phyloP scores from a whole-genome alignment of 64 coral and sea anemone species.

The Pachyseris speciosa region DNA sequence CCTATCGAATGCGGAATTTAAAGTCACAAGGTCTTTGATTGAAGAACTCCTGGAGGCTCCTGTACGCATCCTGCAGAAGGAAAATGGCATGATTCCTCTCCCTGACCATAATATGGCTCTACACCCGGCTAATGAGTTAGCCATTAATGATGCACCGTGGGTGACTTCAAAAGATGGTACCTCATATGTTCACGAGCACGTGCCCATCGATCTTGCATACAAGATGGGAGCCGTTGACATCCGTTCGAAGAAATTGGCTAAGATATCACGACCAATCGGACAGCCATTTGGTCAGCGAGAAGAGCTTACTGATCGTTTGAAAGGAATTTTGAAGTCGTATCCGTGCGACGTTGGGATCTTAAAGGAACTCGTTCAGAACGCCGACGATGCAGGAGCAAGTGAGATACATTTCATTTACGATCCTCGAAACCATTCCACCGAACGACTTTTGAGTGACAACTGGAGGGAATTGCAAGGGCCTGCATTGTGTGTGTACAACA shows the following conservation, averaged over 20 bases:
- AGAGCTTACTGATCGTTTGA: neutral
- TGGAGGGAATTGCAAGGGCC: conserved; percentile 86
- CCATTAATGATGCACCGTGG: conserved; percentile 89
- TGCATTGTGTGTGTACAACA: conserved; percentile 79
- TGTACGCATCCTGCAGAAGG: neutral
- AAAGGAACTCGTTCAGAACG: conserved; percentile 89
- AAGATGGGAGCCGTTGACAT: conserved; percentile 75
- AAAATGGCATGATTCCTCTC: conserved; percentile 70
- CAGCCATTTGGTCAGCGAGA: neutral
- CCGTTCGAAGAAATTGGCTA: conserved; percentile 48
- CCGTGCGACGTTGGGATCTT: conserved; percentile 73
- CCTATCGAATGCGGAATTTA: conserved; percentile 44
- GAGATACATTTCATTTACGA: conserved; percentile 87
- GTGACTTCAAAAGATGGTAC: conserved; percentile 4
- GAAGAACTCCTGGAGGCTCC: conserved; percentile 19
- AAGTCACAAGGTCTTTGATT: conserved; percentile 49
- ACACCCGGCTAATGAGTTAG: conserved; percentile 37
- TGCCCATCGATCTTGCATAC: conserved; percentile 75
- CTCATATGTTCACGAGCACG: conserved; percentile 70
- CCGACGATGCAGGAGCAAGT: conserved; percentile 90
- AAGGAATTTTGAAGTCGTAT: neutral
- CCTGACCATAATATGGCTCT: conserved; percentile 72
- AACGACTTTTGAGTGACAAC: conserved; percentile 57
- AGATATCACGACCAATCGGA: conserved; percentile 45
- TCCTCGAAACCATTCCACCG: conserved; percentile 53